Base-by-base conservation (phyloP, 2,888 invertebrate genomes). In the Hirtodrosophila histrioides region DNA sequence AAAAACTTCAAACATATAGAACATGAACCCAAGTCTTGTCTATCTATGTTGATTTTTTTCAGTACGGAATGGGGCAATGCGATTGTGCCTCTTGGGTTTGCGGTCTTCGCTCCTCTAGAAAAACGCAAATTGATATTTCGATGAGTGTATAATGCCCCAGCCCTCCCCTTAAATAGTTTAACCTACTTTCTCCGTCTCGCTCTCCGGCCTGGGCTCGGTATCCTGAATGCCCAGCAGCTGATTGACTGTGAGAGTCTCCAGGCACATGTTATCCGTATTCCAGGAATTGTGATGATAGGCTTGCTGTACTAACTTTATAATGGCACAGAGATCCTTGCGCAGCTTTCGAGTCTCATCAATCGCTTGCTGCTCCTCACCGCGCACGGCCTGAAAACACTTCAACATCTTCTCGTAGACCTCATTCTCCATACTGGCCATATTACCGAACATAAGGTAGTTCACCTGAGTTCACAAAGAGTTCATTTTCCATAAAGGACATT, bases 401-500 rank as follows among this genome's bases (percentile, higher is more conserved):
- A 92, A 91, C 3, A 94, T 93, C 74, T 94, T 92, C 50, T 92
- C 91, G 23, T 92, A 92, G 0, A 94, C 94, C 84, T 95, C 94
- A 53, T 90, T 87, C 85, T 95, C 95, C 67, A 95, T 87, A 68
- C 94, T 94, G 63, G 93, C 93, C 36, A 95, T 93, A n/a, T 94
- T 94, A 56, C 91, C 92, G 9, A 94, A 93, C 2, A 17, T 17
- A 17, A 17, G 17, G 17, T 17, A 17, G 17, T 17, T 17, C 17
- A 17, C 17, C 17, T 17, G 17, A n/a, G n/a, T 17, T 1, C 17
- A 17, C 17, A 17, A 17, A 92, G 0, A 94, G 94, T 84, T 95
- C 94, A 51, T 90, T 87, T 85, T 95, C 95, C 67, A 95, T 87
- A 68, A 94, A 94, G 63, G 93, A 93, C 36, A 95, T 93, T 94